Evolutionary conservation across 1,140 invertebrate species (phyloP), one percentile per base, ranked within the genome.

Genomic region (Akabosia matsudoensis): DNA sequence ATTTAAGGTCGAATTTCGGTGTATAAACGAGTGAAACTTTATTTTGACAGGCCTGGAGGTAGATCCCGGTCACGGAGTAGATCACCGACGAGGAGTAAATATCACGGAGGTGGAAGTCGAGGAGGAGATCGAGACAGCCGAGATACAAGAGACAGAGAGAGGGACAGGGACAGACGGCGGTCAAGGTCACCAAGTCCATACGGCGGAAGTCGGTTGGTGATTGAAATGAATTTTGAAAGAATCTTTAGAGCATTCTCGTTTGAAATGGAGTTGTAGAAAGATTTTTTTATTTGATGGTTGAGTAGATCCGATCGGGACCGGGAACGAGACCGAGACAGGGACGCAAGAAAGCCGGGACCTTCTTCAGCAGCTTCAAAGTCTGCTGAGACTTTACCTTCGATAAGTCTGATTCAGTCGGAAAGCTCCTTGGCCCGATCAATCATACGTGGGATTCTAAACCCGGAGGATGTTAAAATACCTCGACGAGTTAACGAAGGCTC

Each of bases 401-500:
- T 72, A 2, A 72, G 70, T 72, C 34, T 72, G 2, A 72, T 72
- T 4, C 13, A 13, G n/a, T 14, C 61, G 1, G 37, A 72, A 13
- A 16, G 13, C n/a, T 7, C 28, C 7, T 34, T 22, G 1, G 7
- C 75, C 18, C 61, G 18, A 76, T 33, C 74, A 75, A 81, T 81
- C 34, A 74, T 77, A 22, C 76, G 80, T 14, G 33, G 70, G 26
- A 79, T 81, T 54, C 45, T 79, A 16, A 74, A 74, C 79, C 78
- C 78, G 0, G 78, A 81, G 31, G 76, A 79, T 54, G 78, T 81
- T 13, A 78, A 74, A 56, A 81, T 81, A 64, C 80, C 80, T 33
- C 31, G 80, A n/a, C 70, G 80, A 16, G 45, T 34, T 4, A 51
- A 56, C 37, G 80, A 81, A 79, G 80, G 80, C 0, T 31, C 64